Conservation (phyloP, 2,797 vertebrate genomes). For the Ctenopoma multispine region DNA sequence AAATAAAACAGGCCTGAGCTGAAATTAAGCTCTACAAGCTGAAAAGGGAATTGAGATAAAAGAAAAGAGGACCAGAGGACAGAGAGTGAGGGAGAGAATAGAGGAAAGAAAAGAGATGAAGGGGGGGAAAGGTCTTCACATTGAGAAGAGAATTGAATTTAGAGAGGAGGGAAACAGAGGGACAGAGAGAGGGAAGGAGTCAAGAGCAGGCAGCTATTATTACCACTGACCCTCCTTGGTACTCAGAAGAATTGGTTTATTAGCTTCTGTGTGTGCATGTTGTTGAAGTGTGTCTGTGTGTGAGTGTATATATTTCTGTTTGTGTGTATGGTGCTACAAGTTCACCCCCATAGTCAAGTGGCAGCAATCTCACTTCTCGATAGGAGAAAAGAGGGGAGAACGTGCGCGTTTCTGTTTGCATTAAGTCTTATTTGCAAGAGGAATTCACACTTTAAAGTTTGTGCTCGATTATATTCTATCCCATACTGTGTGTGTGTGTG, state of each 20-base stretch:
- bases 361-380: conserved; percentile 42
- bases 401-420: conserved; percentile 12
- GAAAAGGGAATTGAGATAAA: conserved; percentile 53
- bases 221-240: conserved; percentile 79
- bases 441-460: background rate
- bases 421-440: conserved; percentile 26
- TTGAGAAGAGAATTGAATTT: conserved; percentile 77
- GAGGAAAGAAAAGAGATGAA: background rate
- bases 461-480: conserved; percentile 2
- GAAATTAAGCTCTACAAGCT: conserved; percentile 61
- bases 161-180: conserved; percentile 62
- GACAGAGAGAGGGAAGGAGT: conserved; percentile 61
- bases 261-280: conserved; percentile 59
- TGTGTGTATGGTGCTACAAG: conserved; percentile 16
- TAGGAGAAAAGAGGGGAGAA: background rate
- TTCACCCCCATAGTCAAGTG: conserved; percentile 42
- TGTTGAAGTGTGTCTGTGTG: conserved; percentile 26
- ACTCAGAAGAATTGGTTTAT: conserved; percentile 79
- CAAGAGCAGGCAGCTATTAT: conserved; percentile 78
- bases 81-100: background rate
- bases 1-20: conserved; percentile 59
- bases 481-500: background rate
- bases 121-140: conserved; percentile 47
- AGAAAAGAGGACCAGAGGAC: conserved; percentile 4
- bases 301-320: background rate